These are phyloP conservation scores for Chinchilla lanigera DNA, from an alignment of 2,113 vertebrate genomes.

Conservation along the genomic window DNA sequence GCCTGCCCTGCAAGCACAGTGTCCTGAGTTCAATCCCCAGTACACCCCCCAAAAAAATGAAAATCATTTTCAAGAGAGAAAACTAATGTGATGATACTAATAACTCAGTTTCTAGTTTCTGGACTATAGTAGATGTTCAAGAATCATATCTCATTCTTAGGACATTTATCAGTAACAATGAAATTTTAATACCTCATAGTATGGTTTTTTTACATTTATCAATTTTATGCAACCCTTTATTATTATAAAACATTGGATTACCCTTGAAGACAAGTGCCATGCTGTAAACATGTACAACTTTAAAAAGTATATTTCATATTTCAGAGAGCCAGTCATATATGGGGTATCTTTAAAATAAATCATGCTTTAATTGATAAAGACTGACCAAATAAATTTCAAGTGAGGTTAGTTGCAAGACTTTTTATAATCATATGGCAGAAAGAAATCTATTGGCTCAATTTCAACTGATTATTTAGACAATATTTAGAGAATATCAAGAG, in stretches of 20 bases:
- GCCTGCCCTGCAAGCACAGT: no score
- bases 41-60: no score
- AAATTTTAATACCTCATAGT: neutral
- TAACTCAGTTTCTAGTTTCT: neutral
- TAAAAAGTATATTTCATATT: neutral
- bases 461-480: neutral
- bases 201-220: neutral
- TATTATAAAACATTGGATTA: constrained; percentile 12
- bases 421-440: neutral
- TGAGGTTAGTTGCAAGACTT: neutral
- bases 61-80: neutral
- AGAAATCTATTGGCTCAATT: neutral
- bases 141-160: neutral
- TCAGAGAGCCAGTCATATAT: neutral
- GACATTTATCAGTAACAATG: neutral
- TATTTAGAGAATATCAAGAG: neutral
- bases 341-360: neutral
- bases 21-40: no score
- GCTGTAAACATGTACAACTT: neutral
- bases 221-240: neutral
- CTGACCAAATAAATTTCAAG: neutral
- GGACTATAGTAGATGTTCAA: neutral
- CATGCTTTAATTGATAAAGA: neutral
- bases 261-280: neutral
- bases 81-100: neutral